phyloP scores from a whole-genome alignment of 2,113 vertebrate species.

The Zosterops hypoxanthus region DNA sequence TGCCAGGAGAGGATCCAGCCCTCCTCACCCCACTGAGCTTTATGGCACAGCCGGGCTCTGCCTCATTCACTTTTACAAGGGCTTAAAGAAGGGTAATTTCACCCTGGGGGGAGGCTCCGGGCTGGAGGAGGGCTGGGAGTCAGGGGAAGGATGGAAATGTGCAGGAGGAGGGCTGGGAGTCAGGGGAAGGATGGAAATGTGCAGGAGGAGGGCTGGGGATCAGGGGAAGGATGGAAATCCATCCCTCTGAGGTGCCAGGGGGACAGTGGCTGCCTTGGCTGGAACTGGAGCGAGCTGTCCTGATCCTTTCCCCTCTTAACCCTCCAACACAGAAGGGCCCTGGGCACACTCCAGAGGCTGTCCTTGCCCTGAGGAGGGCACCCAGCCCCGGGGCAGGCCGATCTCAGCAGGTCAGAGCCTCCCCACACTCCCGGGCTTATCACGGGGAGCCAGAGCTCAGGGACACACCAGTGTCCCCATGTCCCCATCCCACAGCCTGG shows the following conservation, averaged over 20 bases:
- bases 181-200: background rate
- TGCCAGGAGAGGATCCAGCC: background rate
- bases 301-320: background rate
- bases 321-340: fast-evolving
- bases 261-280: background rate
- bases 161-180: background rate
- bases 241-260: background rate
- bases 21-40: background rate
- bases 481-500: fast-evolving
- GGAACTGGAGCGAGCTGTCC: background rate
- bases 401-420: background rate
- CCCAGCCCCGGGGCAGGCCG: background rate
- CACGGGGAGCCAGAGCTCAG: background rate
- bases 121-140: background rate
- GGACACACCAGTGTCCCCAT: background rate
- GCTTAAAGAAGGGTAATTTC: background rate
- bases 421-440: constrained; percentile 35
- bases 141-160: background rate
- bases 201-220: background rate
- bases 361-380: background rate
- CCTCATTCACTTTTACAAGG: background rate
- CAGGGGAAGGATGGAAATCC: background rate
- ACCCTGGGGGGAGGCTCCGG: background rate
- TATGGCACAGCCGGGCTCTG: background rate
- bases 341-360: fast-evolving